Evolutionary conservation across 2,113 vertebrate genomes (phyloP), one percentile per base, ranked within the genome.

Genomic region (Macquaria australasica): DNA sequence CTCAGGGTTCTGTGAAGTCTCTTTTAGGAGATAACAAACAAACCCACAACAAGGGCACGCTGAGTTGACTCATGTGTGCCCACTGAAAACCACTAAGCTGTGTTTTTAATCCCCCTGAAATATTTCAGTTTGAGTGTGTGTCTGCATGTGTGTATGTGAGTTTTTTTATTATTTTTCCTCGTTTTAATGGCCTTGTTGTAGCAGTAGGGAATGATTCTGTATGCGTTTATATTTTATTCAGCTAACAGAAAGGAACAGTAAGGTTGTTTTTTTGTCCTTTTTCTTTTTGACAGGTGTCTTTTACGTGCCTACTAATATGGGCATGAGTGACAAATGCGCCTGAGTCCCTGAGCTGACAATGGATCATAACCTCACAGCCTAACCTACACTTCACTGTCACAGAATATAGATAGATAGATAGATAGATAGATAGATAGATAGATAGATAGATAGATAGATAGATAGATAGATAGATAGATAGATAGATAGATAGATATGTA

Each of bases 1-100:
- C 77, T 87, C 73, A 73, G 66, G 66, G 39, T 31, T 71, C 68
- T 56, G 69, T 79, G 56, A 77, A 79, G 56, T 80, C 59, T 69
- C 71, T 43, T 28, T 25, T 23, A 41, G 66, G 73, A 77, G 55
- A 72, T 37, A 58, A 85, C 56, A 75, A 81, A 64, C 59, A 69
- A 72, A 68, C 37, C 16, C 56, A 48, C 50, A 73, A 45, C 31
- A 83, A 76, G 55, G 48, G 51, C 6, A 86, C 71, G 60, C 56
- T 21, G 8, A 73, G 23, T 45, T 34, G 34, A 66, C 43, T 73
- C 14, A 20, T 39, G 6, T n/a, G 63, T 39, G 34, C 18, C 18
- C 48, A 41, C 58, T 69, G 55, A 66, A 63, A 87, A 70, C 21
- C n/a, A 21, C 25, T 60, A 25, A 41, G 28, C 37, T 64, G 6